Base-by-base conservation (phyloP, 2,113 vertebrate species). In the Vulpes vulpes region DNA sequence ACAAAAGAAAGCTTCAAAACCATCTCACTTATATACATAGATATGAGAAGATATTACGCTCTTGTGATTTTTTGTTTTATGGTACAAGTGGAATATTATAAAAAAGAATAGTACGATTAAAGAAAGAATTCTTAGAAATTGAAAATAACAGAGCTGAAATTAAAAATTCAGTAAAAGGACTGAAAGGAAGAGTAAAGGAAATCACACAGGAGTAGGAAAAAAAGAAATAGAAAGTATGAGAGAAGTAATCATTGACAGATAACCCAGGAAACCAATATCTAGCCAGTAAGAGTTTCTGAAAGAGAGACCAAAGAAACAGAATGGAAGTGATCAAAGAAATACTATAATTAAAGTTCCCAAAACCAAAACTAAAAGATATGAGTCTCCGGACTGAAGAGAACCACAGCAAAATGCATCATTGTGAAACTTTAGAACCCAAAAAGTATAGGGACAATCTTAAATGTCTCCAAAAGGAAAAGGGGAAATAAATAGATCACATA, bases 81-180 rank as follows among this genome's bases (percentile, higher is more conserved):
- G 74, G 76, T 65, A 59, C 83, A 87, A 60, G 32, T 35, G 71
- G 32, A 96, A 87, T 78, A n/a, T 4, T 89, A 23, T 62, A 27
- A 67, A 59, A 86, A 53, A 60, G 19, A 92, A 69, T 15, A 25
- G 53, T 74, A 59, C 64, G 35, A 81, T 43, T 64, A 78, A 95
- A 91, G 57, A 78, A 84, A 76, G 27, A 87, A 51, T 95, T 76
- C 17, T 94, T 92, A 92, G 38, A 83, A 95, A 71, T 64, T 62
- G 12, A 76, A 88, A 97, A 64, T 64, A 71, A 93, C 59, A 49
- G 79, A 30, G 51, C 71, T 87, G 25, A 93, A 82, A 32, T 87
- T 67, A 62, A 83, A 84, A 79, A 30, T 93, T 91, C 59, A 93
- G 11, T 38, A 87, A 59, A 74, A 79, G 51, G 30, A 74, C 53